Base-by-base conservation (phyloP, 2,888 invertebrate species). In the Acrobasis consociella region DNA sequence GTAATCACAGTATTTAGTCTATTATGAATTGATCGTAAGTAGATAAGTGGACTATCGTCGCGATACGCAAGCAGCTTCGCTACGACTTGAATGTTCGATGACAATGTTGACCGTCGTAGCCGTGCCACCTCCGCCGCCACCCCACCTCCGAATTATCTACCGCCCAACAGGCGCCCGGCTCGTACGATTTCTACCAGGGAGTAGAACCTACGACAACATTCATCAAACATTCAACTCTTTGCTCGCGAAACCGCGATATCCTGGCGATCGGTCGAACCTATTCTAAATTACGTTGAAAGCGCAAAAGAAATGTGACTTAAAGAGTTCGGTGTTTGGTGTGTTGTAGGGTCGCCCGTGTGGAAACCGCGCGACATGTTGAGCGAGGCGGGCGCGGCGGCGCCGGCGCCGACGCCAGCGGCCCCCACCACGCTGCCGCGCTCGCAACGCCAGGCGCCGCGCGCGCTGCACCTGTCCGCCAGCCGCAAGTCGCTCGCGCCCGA, bases 331-430 rank as follows among this genome's bases (percentile, higher is more conserved):
- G 92, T 92, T 93, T 93, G 93, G 90, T 94, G 93, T 94, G 94
- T 95, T 95, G 94, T 95, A 96, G 98, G 98, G 94, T 98, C 98
- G 93, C 99, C 99, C 91, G 97, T 99, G 94, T 99, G 98, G 98
- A 98, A 98, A 95, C 98, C 98, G 93, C 96, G 98, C 94, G 97
- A 98, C 94, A 95, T 94, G 94, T 91, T 93, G 93, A 91, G 93
- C 91, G 94, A 94, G 90, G 89, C 89, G 87, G 76, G 77, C 67
- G 70, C 74, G 69, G 77, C 66, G 64, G 62, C 60, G 71, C 64
- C 65, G 75, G 68, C 65, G 72, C 72, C 68, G 68, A 67, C 70
- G 61, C 73, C 73, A 63, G 76, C 80, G 69, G 86, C 87, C 74
- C 85, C 87, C 76, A 89, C 88, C 78, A 90, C 87, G 77, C 87